Conservation (phyloP, 2,888 invertebrate species). For the Euproctis similis region DNA sequence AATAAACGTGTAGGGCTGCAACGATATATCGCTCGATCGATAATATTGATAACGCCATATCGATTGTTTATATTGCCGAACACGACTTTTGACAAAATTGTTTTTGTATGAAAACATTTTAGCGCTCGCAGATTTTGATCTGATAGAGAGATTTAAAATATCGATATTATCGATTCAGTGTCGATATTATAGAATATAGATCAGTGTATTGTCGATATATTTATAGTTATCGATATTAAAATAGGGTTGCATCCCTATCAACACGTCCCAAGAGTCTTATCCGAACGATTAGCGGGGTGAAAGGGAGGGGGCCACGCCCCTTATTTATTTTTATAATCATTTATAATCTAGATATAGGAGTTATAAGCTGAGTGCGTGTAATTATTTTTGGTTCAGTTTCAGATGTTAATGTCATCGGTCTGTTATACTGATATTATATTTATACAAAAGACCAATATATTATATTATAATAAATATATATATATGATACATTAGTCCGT, state of each 20-base stretch:
- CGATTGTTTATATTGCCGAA: no score
- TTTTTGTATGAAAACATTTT: no score
- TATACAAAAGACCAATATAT: conserved; percentile 14
- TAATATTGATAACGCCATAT: no score
- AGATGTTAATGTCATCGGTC: conserved; percentile 16
- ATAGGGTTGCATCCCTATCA: no score
- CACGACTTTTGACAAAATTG: no score
- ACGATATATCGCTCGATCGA: no score
- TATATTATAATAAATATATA: conserved; percentile 11
- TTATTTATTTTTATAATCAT: conserved; percentile 75
- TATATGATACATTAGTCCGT: conserved; percentile 7
- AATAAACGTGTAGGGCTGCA: no score
- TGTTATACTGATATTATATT: conserved; percentile 34
- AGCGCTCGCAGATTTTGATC: no score
- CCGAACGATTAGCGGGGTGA: conserved; percentile 32
- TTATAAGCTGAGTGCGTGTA: conserved; percentile 51
- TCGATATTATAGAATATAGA: no score
- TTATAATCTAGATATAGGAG: conserved; percentile 66
- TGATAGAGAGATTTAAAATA: no score
- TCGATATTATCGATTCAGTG: conserved; percentile 12
- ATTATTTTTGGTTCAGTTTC: conserved; percentile 36
- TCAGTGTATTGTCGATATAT: no score
- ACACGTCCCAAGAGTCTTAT: conserved; percentile 30
- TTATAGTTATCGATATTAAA: no score
- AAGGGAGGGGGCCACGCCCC: conserved; percentile 52